Evolutionary conservation across 2,113 vertebrate species (phyloP).

Genomic region (Colossoma macropomum): DNA sequence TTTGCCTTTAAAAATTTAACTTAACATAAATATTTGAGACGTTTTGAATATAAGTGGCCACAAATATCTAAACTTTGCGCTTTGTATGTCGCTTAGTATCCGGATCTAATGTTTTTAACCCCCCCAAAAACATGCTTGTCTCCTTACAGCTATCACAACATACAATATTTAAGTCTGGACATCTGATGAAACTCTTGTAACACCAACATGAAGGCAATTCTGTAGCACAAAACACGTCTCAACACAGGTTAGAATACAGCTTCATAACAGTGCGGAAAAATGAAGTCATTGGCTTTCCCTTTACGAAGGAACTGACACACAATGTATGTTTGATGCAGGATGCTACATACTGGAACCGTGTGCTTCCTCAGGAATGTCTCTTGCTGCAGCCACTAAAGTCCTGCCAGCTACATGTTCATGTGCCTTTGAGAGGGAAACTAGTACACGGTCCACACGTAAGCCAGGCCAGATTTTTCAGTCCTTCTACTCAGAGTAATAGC

Average conservation of each 20-base stretch:
- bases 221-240: not conserved
- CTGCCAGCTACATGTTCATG: not conserved
- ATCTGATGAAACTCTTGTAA: not conserved
- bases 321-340: not conserved
- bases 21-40: too few relatives aligned
- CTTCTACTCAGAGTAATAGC: not conserved
- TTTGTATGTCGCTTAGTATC: not conserved
- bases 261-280: not conserved
- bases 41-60: too few relatives aligned
- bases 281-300: not conserved
- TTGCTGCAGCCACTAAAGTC: not conserved
- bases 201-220: not conserved
- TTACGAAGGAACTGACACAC: not conserved
- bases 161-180: too few relatives aligned
- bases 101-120: too few relatives aligned
- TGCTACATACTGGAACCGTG: not conserved
- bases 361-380: constrained; percentile 1
- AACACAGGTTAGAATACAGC: not conserved
- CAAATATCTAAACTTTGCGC: not conserved
- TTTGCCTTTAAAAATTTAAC: too few relatives aligned
- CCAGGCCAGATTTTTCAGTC: not conserved
- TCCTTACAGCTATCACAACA: too few relatives aligned
- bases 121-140: too few relatives aligned
- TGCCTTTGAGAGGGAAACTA: not conserved
- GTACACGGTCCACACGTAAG: not conserved